These are phyloP conservation scores for Columba janthina DNA, from an alignment of 2,113 vertebrate species.

Conservation along the genomic window DNA sequence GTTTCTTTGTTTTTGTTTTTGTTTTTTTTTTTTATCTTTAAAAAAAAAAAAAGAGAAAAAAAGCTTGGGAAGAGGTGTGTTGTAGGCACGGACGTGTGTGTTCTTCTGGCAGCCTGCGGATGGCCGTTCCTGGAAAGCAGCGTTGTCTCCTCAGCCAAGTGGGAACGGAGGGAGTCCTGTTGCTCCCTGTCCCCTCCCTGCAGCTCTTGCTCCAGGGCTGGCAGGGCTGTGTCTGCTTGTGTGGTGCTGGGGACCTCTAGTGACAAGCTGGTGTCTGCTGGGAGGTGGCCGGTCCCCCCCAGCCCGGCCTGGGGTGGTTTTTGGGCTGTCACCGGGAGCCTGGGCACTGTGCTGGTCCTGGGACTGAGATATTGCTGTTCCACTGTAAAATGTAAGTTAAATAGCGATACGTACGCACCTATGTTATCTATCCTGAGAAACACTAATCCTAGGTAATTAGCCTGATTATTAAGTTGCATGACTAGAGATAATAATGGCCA, in stretches of 20 bases:
- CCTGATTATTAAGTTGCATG: not conserved
- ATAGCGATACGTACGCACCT: not conserved
- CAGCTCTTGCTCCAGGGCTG: no score
- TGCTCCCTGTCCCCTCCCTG: not conserved
- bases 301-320: accelerated
- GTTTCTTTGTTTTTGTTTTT: not conserved
- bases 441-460: slow-evolving; percentile 19
- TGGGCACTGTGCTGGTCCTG: not conserved
- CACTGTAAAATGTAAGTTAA: not conserved
- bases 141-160: no score
- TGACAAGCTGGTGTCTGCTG: slow-evolving; percentile 1
- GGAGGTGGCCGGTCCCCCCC: not conserved
- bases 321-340: not conserved
- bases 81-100: not conserved
- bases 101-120: not conserved
- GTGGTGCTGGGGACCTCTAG: slow-evolving; percentile 41
- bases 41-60: no score
- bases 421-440: not conserved
- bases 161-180: not conserved
- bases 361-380: not conserved
- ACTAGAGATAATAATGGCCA: not conserved
- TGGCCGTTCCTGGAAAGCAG: not conserved
- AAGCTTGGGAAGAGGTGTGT: not conserved
- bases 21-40: no score
- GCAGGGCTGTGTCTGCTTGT: not conserved